A percentile compares a stretch with the other conserved stretches of the same genome.
Evolutionary conservation across 1,140 invertebrate species (phyloP).

Genomic region (Cydia strobilella): DNA sequence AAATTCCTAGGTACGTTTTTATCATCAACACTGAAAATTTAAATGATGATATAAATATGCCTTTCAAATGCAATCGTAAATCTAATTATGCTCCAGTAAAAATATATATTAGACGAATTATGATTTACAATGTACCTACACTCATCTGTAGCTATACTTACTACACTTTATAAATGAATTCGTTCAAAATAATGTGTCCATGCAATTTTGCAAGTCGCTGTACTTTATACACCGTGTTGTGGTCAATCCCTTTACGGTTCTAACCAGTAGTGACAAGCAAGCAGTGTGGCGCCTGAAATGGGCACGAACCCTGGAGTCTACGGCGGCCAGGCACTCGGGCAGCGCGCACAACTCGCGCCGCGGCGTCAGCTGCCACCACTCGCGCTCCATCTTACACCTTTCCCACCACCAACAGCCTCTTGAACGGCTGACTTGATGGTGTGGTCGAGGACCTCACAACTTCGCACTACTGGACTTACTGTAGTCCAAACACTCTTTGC

Average conservation of each 20-base stretch:
- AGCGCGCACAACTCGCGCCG: constrained; percentile 72
- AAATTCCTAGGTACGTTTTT: too few relatives aligned
- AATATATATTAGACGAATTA: too few relatives aligned
- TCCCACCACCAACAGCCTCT: constrained; percentile 21
- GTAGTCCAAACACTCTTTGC: not conserved
- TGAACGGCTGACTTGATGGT: not conserved
- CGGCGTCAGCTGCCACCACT: constrained; percentile 84
- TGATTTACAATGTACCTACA: too few relatives aligned
- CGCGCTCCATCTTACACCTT: constrained; percentile 69
- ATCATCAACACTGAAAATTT: too few relatives aligned
- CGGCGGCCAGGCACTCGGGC: constrained; percentile 81
- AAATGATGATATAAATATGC: too few relatives aligned
- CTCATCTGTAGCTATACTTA: too few relatives aligned
- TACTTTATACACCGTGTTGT: not conserved
- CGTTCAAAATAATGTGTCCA: too few relatives aligned
- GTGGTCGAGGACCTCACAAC: not conserved
- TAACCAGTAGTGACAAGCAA: not conserved
- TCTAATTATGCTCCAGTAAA: too few relatives aligned
- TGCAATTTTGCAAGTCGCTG: too few relatives aligned
- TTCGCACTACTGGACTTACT: not conserved
- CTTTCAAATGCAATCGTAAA: too few relatives aligned
- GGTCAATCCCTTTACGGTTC: not conserved
- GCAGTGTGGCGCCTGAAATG: not conserved
- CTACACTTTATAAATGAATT: too few relatives aligned
- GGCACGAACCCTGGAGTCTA: constrained; percentile 81